Percentiles rank a stretch among this genome's conserved stretches.
Evolutionary conservation across 2,888 invertebrate species (phyloP).

Genomic region (Lasioglossum vierecki): DNA sequence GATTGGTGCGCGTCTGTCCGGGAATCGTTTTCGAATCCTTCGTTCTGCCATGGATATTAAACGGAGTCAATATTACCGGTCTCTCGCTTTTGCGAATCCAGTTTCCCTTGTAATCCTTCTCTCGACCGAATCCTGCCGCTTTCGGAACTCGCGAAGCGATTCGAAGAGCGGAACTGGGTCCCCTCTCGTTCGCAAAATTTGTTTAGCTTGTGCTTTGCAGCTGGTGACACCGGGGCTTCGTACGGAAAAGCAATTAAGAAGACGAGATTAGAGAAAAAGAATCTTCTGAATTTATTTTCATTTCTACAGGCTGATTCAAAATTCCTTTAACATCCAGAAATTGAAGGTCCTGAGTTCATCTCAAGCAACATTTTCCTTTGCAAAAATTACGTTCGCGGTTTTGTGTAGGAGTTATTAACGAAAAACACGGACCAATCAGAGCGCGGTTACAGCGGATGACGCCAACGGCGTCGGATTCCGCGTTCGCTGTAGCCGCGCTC

Average conservation of each 20-base stretch:
- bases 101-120: not conserved
- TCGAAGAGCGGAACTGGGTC: not conserved
- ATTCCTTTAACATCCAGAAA: no score
- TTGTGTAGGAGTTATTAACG: no score
- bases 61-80: conserved; percentile 19
- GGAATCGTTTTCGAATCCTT: not conserved
- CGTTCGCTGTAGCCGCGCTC: no score
- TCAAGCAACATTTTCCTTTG: no score
- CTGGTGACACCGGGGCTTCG: not conserved
- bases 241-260: not conserved
- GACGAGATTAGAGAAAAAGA: not conserved
- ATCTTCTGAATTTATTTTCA: not conserved
- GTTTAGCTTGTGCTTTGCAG: not conserved
- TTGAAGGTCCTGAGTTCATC: no score
- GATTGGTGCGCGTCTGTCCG: conserved; percentile 30
- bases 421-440: no score
- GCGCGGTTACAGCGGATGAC: no score
- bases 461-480: no score
- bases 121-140: not conserved
- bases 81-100: not conserved
- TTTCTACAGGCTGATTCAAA: not conserved
- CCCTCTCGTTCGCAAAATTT: not conserved
- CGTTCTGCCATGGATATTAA: not conserved
- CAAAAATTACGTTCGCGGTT: no score
- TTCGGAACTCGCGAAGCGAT: not conserved